Evolutionary conservation across 2,797 vertebrate genomes (phyloP).

Genomic region (Gymnopithys bicolor): DNA sequence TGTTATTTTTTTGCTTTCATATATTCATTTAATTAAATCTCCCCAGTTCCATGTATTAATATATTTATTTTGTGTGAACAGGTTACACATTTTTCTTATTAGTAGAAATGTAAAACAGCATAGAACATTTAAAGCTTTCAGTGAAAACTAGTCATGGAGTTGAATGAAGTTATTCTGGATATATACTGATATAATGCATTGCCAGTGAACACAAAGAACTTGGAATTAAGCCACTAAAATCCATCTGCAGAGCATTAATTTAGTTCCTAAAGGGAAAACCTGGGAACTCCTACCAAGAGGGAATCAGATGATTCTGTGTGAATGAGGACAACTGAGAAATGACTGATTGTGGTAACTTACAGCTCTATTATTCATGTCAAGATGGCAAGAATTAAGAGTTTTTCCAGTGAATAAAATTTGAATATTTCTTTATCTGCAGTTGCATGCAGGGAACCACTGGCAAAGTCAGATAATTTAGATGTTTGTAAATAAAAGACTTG

Average conservation of each 20-base stretch:
- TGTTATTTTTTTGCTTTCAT: neutral
- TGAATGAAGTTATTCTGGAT: conserved; percentile 9
- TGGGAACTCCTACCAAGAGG: conserved; percentile 11
- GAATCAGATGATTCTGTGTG: neutral
- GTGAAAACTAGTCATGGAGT: neutral
- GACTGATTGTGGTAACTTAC: neutral
- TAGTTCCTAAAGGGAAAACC: neutral
- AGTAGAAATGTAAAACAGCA: neutral
- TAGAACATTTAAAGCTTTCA: neutral
- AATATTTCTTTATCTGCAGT: neutral
- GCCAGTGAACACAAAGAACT: neutral
- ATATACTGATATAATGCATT: neutral
- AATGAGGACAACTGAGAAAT: neutral
- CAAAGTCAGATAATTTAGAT: neutral
- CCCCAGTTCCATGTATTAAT: neutral
- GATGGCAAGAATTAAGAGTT: neutral
- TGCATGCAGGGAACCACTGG: neutral
- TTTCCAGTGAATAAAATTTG: neutral
- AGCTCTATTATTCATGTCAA: neutral
- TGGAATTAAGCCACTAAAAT: conserved; percentile 35
- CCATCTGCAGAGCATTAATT: conserved; percentile 36
- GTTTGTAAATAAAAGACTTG: neutral
- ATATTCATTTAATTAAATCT: neutral
- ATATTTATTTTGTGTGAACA: neutral
- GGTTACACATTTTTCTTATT: neutral